phyloP scores from a whole-genome alignment of 2,888 invertebrate species.

The Brachyptera putata region DNA sequence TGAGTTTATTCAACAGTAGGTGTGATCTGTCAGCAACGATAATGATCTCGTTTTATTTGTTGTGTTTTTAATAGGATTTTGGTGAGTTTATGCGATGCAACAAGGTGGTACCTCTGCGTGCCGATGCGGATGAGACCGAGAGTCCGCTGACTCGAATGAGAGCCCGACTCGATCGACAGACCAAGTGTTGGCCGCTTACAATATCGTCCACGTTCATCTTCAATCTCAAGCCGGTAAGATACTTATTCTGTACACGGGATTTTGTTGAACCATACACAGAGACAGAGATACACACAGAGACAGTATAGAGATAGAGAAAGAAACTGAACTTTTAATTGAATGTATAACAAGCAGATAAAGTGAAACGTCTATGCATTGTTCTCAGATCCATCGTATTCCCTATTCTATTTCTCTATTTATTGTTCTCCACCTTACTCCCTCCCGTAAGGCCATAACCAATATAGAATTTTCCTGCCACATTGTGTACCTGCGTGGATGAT shows the following conservation, averaged over 20 bases:
- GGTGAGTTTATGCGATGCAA: conserved; percentile 84
- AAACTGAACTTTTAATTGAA: not conserved
- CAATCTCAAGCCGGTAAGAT: conserved; percentile 66
- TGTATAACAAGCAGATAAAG: not conserved
- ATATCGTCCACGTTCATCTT: conserved; percentile 85
- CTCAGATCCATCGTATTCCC: no score
- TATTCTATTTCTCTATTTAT: no score
- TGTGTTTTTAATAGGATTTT: conserved; percentile 58
- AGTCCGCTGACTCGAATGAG: conserved; percentile 59
- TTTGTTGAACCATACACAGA: not conserved
- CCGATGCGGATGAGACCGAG: conserved; percentile 33
- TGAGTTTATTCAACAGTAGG: no score
- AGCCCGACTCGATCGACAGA: conserved; percentile 67
- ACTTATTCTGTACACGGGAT: not conserved
- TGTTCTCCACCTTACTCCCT: no score
- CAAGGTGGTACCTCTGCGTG: conserved; percentile 62
- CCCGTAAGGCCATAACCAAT: no score
- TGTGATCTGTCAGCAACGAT: not conserved
- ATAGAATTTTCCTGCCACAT: no score
- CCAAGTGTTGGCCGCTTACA: conserved; percentile 65
- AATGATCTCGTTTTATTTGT: not conserved
- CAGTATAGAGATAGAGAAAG: not conserved
- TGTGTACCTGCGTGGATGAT: no score
- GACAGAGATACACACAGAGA: no score
- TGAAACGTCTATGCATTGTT: no score